A percentile compares a stretch with the other conserved stretches of the same genome.
phyloP scores from a whole-genome alignment of 2,888 invertebrate species.

The Zaprionus lineosus region DNA sequence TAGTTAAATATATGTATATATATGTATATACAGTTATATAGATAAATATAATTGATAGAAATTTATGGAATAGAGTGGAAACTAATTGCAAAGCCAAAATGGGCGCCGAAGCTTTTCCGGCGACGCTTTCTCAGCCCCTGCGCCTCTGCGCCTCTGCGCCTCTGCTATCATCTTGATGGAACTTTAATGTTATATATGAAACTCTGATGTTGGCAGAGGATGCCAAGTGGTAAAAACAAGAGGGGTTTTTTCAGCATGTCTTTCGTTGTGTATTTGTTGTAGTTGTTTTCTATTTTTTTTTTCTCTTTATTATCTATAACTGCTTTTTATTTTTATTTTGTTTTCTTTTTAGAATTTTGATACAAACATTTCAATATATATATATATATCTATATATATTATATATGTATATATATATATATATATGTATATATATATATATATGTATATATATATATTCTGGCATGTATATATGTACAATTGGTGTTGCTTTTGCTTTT shows the following conservation, averaged over 20 bases:
- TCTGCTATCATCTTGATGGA: constrained; percentile 35
- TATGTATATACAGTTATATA: background rate
- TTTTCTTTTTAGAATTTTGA: constrained; percentile 36
- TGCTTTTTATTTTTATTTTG: constrained; percentile 22
- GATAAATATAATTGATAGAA: background rate
- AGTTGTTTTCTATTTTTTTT: no score
- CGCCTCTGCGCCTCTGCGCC: constrained; percentile 26
- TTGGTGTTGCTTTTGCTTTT: constrained; percentile 37
- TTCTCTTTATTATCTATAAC: constrained; percentile 61
- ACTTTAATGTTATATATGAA: constrained; percentile 14
- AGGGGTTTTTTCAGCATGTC: constrained; percentile 76
- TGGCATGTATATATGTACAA: constrained; percentile 18
- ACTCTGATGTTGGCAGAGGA: constrained; percentile 22
- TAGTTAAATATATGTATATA: background rate
- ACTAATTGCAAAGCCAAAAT: constrained; percentile 38
- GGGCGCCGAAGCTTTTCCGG: constrained; percentile 19
- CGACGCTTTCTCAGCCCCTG: constrained; percentile 39
- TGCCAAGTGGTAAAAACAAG: constrained; percentile 64
- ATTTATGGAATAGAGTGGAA: constrained; percentile 33
- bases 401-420: constrained; percentile 18
- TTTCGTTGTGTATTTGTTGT: constrained; percentile 66
- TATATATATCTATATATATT: constrained; percentile 11
- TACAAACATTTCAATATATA: constrained; percentile 40
- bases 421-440: constrained; percentile 30
- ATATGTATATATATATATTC: constrained; percentile 36